Evolutionary conservation across 2,888 invertebrate genomes (phyloP), one percentile per base, ranked within the genome.

Genomic region (Eupithecia inturbata): DNA sequence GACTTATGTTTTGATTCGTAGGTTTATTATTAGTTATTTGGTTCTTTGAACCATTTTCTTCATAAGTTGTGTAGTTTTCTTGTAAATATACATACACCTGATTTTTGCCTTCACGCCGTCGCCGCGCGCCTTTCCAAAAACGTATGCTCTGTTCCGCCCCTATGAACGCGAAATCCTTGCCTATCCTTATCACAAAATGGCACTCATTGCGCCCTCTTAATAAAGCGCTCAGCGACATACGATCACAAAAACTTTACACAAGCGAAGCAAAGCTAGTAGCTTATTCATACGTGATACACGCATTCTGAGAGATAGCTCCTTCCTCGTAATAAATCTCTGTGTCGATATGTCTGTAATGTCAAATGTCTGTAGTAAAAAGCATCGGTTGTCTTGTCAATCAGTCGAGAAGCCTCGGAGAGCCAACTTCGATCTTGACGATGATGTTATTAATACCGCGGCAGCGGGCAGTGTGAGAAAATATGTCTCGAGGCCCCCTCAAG

Each of bases 391-490:
- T 57, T 57, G 62, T 62, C 62, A 31, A 62, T 62, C 62, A 62
- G 62, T 62, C 62, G 7, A 62, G 31, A 0, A 28, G 9, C 22
- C 33, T 64, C 14, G 22, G 14, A 0, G 19, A 33, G 64, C 14
- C 33, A 36, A 7, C 26, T 12, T 66, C 39, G 4, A 66, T 66
- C 39, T 12, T 66, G 39, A 5, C 41, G 66, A 41, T 66, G 66
- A 41, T 39, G 66, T 41, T 41, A 41, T 26, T 39, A 66, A 66
- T 66, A 39, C 22, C 14, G 12, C 1, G 10, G 19, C 1, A 14
- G n/a, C 1, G n/a, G 63, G n/a, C n/a, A 36, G 66, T 26, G 66
- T 66, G 66, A 12, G 66, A 66, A 62, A 66, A 26, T 66, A 26
- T 39, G n/a, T 26, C n/a, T 66, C 26, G 1, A 22, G 12, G 36